Conservation (phyloP, 2,113 vertebrate species). For the Petroica traversi region DNA sequence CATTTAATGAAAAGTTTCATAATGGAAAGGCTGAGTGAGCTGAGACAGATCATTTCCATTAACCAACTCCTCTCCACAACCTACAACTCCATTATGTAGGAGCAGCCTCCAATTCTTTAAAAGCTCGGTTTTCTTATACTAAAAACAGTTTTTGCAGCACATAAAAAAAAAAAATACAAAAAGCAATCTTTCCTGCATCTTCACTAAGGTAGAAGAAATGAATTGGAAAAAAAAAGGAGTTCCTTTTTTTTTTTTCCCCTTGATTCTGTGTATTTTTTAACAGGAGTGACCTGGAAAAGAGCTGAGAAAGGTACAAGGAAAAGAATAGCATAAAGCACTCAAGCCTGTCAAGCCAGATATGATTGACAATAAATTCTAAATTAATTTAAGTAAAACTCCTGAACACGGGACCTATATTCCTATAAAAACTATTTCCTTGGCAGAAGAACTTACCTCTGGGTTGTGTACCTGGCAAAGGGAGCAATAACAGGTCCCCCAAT, state of each 20-base stretch:
- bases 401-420: background rate
- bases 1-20: slow-evolving; percentile 54
- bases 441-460: background rate
- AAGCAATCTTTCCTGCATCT: background rate
- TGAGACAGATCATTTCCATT: background rate
- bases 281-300: background rate
- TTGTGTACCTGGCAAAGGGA: background rate
- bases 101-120: background rate
- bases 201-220: background rate
- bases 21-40: slow-evolving; percentile 13
- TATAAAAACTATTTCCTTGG: background rate
- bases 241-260: background rate
- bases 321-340: background rate
- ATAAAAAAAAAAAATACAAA: rapidly evolving
- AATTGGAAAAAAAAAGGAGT: background rate
- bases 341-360: background rate
- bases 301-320: background rate
- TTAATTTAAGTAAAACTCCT: background rate
- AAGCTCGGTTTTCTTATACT: background rate
- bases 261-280: background rate
- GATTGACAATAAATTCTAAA: background rate
- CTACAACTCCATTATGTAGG: background rate
- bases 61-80: background rate
- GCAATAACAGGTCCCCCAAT: background rate
- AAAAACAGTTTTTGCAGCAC: background rate